phyloP scores from a whole-genome alignment of 2,888 invertebrate species.

The Calephelis perditalis region DNA sequence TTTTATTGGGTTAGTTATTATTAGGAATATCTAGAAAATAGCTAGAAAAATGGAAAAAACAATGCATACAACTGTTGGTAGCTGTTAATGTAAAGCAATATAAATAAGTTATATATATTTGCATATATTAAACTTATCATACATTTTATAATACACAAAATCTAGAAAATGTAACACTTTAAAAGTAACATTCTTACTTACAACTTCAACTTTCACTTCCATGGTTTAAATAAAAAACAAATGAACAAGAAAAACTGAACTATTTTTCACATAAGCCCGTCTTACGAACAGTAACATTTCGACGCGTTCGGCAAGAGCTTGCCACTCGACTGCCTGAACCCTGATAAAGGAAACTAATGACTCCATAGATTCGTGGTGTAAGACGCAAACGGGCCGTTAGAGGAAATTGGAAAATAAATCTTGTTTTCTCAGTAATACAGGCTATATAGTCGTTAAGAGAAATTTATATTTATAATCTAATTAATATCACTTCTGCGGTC shows the following conservation, averaged over 20 bases:
- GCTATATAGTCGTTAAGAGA: slow-evolving; percentile 4
- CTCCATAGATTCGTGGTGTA: slow-evolving; percentile 1
- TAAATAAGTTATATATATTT: no score
- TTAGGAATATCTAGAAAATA: no score
- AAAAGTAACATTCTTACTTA: slow-evolving; percentile 36
- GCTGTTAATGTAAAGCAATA: no score
- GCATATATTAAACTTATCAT: no score
- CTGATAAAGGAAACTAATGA: slow-evolving; percentile 27
- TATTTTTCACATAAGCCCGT: slow-evolving; percentile 10
- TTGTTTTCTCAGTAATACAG: slow-evolving; percentile 13
- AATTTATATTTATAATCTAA: neutral
- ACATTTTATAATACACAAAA: no score
- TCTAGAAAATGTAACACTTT: no score
- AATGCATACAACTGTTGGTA: no score
- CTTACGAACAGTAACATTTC: slow-evolving; percentile 17
- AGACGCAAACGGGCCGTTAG: slow-evolving; percentile 4
- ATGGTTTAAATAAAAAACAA: slow-evolving; percentile 36
- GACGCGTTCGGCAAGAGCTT: slow-evolving; percentile 19
- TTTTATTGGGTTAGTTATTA: no score
- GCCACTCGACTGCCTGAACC: slow-evolving; percentile 18
- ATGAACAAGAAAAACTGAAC: neutral
- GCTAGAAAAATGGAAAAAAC: no score
- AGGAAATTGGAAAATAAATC: slow-evolving; percentile 27
- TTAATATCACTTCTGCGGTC: no score
- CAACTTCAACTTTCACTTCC: slow-evolving; percentile 68